These are phyloP conservation scores for Chionomys nivalis DNA, from an alignment of 2,113 vertebrate genomes.

Conservation along the genomic window DNA sequence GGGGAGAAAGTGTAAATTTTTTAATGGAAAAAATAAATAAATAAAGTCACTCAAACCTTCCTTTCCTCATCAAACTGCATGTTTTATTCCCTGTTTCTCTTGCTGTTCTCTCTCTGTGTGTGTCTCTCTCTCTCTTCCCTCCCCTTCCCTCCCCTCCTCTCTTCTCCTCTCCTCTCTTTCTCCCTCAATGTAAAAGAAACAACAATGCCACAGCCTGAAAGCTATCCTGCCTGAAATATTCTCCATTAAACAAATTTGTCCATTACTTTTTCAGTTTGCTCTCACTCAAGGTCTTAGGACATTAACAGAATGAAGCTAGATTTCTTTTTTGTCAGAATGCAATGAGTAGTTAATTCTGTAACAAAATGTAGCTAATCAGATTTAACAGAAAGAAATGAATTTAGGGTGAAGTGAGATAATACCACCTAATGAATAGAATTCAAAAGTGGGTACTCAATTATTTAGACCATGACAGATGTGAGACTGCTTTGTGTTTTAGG, in stretches of 20 bases:
- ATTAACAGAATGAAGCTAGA: neutral
- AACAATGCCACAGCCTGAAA: neutral
- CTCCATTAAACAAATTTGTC: neutral
- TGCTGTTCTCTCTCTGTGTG: neutral
- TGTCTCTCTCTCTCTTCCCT: neutral
- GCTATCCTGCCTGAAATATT: neutral
- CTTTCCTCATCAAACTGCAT: neutral
- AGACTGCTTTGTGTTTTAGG: neutral
- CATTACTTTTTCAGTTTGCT: neutral
- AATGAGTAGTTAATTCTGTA: neutral
- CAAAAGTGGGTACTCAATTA: conserved; percentile 10
- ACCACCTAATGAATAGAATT: neutral
- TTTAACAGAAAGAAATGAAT: neutral
- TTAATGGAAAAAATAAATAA: too few relatives aligned
- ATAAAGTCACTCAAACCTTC: neutral
- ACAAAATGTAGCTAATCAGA: conserved; percentile 39
- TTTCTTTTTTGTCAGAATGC: neutral
- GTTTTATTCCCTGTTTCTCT: neutral
- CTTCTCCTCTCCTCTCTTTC: neutral
- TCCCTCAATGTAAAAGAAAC: neutral
- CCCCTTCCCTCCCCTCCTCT: neutral
- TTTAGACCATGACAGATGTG: neutral
- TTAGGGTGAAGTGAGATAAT: neutral
- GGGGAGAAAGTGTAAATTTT: too few relatives aligned
- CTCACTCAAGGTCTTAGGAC: neutral